Evolutionary conservation across 1,140 invertebrate species (phyloP).

Genomic region (Leguminivora glycinivorella): DNA sequence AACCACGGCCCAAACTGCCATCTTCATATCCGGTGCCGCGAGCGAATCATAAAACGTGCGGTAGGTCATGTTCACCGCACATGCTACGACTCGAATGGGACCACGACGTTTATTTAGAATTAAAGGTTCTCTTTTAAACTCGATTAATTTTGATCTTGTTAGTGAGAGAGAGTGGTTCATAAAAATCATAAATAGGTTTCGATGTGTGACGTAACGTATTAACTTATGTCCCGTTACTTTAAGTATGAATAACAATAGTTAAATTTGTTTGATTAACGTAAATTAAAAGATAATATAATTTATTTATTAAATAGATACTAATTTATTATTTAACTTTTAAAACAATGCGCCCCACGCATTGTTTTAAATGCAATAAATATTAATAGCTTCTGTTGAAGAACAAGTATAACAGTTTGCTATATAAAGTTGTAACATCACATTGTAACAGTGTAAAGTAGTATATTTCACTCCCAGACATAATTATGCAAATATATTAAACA

Average conservation of each 20-base stretch:
- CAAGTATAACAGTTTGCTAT: neutral
- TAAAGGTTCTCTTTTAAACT: too few relatives aligned
- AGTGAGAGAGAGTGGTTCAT: too few relatives aligned
- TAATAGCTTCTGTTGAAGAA: neutral
- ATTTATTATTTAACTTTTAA: too few relatives aligned
- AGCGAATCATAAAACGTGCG: neutral
- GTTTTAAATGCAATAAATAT: slow-evolving; percentile 6
- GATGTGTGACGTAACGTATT: too few relatives aligned
- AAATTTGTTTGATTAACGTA: too few relatives aligned
- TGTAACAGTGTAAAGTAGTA: neutral
- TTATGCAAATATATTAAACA: slow-evolving; percentile 1
- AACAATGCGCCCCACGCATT: neutral
- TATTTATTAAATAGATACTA: too few relatives aligned
- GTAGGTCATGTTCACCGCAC: slow-evolving; percentile 15
- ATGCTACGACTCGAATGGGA: neutral
- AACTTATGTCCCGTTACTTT: too few relatives aligned
- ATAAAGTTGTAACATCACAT: neutral
- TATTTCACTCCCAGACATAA: neutral
- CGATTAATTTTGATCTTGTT: too few relatives aligned
- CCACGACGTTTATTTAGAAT: neutral
- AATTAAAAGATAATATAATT: too few relatives aligned
- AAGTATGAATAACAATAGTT: too few relatives aligned
- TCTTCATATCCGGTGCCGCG: neutral
- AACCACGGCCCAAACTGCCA: neutral
- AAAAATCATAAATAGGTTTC: too few relatives aligned